Conservation (phyloP, 2,888 invertebrate genomes). For the Brachypalpus laphriformis region DNA sequence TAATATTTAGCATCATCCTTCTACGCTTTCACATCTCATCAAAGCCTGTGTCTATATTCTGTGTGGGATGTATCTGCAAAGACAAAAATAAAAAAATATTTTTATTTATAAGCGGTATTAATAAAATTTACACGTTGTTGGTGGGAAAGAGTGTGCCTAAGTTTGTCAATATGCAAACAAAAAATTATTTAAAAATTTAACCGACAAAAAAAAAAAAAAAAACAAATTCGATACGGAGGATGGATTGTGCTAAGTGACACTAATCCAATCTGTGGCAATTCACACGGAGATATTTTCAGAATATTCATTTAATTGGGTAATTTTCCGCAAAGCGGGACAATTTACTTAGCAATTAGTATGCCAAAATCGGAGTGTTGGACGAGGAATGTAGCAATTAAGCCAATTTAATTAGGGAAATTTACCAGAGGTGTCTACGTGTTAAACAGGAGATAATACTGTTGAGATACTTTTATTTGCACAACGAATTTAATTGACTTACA, state of each 20-base stretch:
- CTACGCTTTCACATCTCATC: constrained; percentile 57
- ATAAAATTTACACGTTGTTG: constrained; percentile 39
- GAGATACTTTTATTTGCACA: not conserved
- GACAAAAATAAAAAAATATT: constrained; percentile 13
- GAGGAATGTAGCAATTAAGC: not conserved
- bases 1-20: constrained; percentile 67
- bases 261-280: constrained; percentile 66
- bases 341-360: constrained; percentile 45
- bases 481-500: not conserved
- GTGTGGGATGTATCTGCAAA: constrained; percentile 39
- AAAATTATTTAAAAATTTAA: not conserved
- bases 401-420: not conserved
- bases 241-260: constrained; percentile 54
- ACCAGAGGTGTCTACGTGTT: not conserved
- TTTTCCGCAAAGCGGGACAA: constrained; percentile 52
- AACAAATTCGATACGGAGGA: constrained; percentile 47
- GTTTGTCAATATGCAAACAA: not conserved
- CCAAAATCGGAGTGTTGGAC: not conserved
- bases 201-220: no score
- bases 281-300: constrained; percentile 48
- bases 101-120: constrained; percentile 4
- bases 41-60: constrained; percentile 7
- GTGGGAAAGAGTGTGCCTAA: constrained; percentile 42
- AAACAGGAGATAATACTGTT: not conserved
- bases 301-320: constrained; percentile 59